A percentile compares a stretch with the other conserved stretches of the same genome.
Conservation (phyloP, 1,140 invertebrate species). For the Penaeus indicus region DNA sequence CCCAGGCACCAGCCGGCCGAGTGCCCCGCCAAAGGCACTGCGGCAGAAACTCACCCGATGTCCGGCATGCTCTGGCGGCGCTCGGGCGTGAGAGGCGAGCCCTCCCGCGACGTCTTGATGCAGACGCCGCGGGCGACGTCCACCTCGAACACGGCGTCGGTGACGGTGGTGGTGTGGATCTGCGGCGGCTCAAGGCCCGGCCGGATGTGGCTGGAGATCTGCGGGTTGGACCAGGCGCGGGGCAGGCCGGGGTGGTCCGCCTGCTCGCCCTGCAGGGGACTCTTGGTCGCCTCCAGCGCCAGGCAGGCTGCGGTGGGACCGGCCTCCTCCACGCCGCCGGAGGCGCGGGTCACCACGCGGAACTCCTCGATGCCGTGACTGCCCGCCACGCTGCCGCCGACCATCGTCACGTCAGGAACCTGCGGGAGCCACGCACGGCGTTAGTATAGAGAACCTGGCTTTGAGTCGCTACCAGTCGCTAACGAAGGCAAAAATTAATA, state of each 20-base stretch:
- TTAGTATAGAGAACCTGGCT: too few relatives aligned
- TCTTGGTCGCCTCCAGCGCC: slow-evolving; percentile 32
- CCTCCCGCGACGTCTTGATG: slow-evolving; percentile 67
- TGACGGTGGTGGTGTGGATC: slow-evolving; percentile 88
- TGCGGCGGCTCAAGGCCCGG: slow-evolving; percentile 72
- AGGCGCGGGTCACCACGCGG: slow-evolving; percentile 41
- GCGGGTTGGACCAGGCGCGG: slow-evolving; percentile 82
- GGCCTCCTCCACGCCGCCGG: slow-evolving; percentile 51
- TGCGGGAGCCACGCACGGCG: slow-evolving; percentile 65
- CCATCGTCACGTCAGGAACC: slow-evolving; percentile 65
- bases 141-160: slow-evolving; percentile 84
- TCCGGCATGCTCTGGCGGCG: slow-evolving; percentile 66
- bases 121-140: slow-evolving; percentile 87
- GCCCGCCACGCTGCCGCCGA: slow-evolving; percentile 55
- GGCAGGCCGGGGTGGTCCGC: slow-evolving; percentile 74
- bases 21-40: neutral
- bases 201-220: slow-evolving; percentile 72
- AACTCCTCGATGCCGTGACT: slow-evolving; percentile 64
- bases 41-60: slow-evolving; percentile 59
- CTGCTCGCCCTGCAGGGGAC: slow-evolving; percentile 32
- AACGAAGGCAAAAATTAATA: neutral
- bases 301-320: slow-evolving; percentile 40
- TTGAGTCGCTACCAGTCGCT: too few relatives aligned
- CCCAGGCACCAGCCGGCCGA: too few relatives aligned
- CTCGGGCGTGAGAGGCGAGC: slow-evolving; percentile 64